These are phyloP conservation scores for Autographa gamma DNA, from an alignment of 2,888 invertebrate genomes.

Conservation along the genomic window DNA sequence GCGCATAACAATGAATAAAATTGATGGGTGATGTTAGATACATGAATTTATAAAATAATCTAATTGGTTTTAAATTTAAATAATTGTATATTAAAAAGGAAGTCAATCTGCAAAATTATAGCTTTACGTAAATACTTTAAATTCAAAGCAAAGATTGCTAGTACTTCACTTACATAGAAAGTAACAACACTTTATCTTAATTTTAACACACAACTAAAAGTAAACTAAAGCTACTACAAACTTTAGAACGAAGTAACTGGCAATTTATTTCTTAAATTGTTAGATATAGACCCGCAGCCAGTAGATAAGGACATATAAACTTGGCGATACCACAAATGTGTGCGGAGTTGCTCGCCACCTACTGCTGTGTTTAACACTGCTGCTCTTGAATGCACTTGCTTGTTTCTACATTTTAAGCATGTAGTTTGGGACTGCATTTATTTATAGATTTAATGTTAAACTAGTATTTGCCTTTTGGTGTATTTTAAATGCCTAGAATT, in stretches of 20 bases:
- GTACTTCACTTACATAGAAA: neutral
- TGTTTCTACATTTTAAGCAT: constrained; percentile 38
- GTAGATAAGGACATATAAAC: constrained; percentile 45
- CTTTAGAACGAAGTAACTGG: constrained; percentile 17
- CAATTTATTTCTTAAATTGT: constrained; percentile 28
- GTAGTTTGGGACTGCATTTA: constrained; percentile 11
- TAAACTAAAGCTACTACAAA: neutral
- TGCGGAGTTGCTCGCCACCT: constrained; percentile 19
- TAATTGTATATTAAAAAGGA: no score
- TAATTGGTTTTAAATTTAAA: no score
- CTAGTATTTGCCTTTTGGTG: neutral
- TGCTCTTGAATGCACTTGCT: constrained; percentile 45
- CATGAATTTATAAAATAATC: no score
- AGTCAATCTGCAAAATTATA: no score
- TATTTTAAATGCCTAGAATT: neutral
- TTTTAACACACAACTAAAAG: neutral
- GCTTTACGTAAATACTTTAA: neutral
- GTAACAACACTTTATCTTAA: neutral
- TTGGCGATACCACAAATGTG: constrained; percentile 37
- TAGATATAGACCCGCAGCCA: constrained; percentile 19
- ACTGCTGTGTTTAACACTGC: constrained; percentile 23
- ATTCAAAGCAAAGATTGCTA: neutral
- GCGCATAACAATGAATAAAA: no score
- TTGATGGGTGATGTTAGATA: no score
- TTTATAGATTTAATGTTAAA: neutral